Conservation (phyloP, 92 coral and sea anemone species). For the Palythoa caribaeorum region DNA sequence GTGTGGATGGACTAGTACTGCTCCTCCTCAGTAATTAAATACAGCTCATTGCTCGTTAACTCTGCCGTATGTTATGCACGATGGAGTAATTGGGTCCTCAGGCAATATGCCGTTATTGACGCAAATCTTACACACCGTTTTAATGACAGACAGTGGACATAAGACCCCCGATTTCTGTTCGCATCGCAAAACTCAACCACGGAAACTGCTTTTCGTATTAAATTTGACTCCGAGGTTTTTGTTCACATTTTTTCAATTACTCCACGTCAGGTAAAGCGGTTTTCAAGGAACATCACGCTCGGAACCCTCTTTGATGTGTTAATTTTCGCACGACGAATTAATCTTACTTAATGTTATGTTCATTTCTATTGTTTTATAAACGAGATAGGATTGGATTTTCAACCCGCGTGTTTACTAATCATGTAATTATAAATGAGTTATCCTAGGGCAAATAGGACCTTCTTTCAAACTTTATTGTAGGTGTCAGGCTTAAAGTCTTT, state of each 20-base stretch:
- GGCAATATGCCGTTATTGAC: neutral
- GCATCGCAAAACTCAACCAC: neutral
- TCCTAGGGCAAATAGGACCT: constrained; percentile 29
- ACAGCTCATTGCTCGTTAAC: neutral
- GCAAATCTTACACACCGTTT: neutral
- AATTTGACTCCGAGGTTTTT: neutral
- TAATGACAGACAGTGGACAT: neutral
- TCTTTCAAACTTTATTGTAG: constrained; percentile 33
- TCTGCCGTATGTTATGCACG: neutral
- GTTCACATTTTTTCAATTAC: neutral
- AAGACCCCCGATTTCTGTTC: neutral
- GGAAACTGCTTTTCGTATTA: neutral
- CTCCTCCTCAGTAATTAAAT: neutral
- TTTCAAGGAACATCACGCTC: neutral
- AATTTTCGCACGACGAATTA: constrained; percentile 23
- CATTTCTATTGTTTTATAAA: constrained; percentile 39
- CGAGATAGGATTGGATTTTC: constrained; percentile 37
- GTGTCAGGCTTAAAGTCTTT: constrained; percentile 9
- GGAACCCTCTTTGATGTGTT: constrained; percentile 32
- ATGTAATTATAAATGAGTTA: constrained; percentile 24
- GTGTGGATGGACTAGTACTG: neutral
- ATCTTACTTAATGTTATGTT: constrained; percentile 13
- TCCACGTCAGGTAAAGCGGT: neutral
- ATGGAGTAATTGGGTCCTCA: neutral
- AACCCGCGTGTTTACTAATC: constrained; percentile 36